phyloP scores from a whole-genome alignment of 2,113 vertebrate genomes.

The Suricata suricatta region DNA sequence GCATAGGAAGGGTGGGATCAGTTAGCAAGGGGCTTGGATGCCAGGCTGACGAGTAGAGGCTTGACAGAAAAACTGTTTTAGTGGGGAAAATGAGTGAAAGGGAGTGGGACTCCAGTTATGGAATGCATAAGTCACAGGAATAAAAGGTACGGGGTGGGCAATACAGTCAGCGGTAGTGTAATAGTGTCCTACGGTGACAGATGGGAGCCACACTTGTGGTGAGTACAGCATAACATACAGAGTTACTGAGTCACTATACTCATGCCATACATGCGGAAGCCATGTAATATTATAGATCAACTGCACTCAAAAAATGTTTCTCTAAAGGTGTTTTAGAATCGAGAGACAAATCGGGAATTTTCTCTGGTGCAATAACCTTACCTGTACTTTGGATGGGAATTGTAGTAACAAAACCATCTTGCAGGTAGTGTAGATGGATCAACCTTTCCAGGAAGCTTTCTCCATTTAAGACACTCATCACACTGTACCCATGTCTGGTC shows the following conservation, averaged over 20 bases:
- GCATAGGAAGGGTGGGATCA: background rate
- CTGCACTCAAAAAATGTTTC: background rate
- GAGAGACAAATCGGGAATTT: background rate
- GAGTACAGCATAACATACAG: background rate
- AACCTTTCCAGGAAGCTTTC: conserved; percentile 81
- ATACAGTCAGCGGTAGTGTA: background rate
- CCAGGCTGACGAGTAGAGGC: background rate
- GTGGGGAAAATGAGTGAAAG: background rate
- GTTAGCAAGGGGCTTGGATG: background rate
- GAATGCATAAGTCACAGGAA: background rate
- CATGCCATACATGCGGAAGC: background rate
- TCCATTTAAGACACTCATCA: conserved; percentile 91
- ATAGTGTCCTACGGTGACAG: background rate
- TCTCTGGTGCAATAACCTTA: conserved; percentile 58
- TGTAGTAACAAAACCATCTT: conserved; percentile 87
- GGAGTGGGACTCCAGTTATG: background rate
- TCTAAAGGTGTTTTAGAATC: background rate
- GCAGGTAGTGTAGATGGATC: conserved; percentile 82
- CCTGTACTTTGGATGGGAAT: conserved; percentile 86
- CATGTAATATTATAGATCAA: background rate
- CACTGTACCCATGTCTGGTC: conserved; percentile 86
- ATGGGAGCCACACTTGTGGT: background rate
- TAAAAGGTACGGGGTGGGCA: background rate
- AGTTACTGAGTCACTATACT: background rate
- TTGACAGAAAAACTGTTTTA: background rate